Evolutionary conservation across 2,797 vertebrate genomes (phyloP).

Genomic region (Allobates femoralis): DNA sequence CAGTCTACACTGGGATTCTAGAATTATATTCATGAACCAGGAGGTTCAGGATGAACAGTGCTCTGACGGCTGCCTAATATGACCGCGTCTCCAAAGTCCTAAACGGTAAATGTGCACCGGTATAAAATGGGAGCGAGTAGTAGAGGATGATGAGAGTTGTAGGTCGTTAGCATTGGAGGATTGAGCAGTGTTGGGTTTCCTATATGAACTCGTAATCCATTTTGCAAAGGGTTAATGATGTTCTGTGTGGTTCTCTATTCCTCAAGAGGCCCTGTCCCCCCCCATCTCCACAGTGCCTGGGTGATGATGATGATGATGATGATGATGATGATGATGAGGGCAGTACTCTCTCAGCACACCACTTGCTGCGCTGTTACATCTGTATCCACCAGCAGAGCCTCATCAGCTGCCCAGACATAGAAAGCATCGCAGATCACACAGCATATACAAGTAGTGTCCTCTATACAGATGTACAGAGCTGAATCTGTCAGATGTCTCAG

Average conservation of each 20-base stretch:
- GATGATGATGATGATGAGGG: not conserved
- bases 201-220: not conserved
- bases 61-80: not conserved
- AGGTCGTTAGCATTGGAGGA: not conserved
- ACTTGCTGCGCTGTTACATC: not conserved
- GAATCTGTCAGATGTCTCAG: not conserved
- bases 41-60: no score
- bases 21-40: no score
- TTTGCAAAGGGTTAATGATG: slow-evolving; percentile 35
- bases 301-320: not conserved
- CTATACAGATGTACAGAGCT: not conserved
- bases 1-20: not conserved
- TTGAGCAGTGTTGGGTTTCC: not conserved
- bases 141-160: not conserved
- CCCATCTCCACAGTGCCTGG: not conserved
- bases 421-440: not conserved
- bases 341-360: not conserved
- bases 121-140: not conserved
- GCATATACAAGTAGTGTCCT: not conserved
- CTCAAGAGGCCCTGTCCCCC: not conserved
- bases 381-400: not conserved
- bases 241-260: not conserved
- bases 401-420: not conserved
- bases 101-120: not conserved
- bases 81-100: not conserved